A percentile compares a stretch with the other conserved stretches of the same genome.
Conservation (phyloP, 2,113 vertebrate genomes). For the Tragelaphus imberbis region DNA sequence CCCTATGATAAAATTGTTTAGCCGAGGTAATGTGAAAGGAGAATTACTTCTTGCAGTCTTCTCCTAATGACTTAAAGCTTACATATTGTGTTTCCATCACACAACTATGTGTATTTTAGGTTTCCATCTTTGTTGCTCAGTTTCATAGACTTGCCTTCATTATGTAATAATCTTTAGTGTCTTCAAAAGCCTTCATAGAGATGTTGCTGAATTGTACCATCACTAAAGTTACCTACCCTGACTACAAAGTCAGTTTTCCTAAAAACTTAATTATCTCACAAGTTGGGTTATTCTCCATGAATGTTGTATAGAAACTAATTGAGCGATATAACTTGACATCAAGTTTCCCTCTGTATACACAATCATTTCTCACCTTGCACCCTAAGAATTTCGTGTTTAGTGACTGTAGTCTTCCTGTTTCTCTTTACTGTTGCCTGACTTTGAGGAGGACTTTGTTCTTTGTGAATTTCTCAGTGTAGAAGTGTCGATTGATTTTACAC, state of each 20-base stretch:
- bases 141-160: neutral
- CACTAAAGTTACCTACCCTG: neutral
- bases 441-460: neutral
- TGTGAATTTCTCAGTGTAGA: neutral
- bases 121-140: neutral
- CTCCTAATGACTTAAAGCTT: constrained; percentile 1
- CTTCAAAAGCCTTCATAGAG: neutral
- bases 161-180: neutral
- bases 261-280: neutral
- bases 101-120: neutral
- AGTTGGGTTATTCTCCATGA: neutral
- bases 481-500: neutral
- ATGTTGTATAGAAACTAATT: neutral
- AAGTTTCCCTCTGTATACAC: neutral
- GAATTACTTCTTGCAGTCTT: neutral
- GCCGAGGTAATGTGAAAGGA: neutral
- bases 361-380: neutral
- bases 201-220: neutral
- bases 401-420: neutral
- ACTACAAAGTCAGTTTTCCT: neutral
- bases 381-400: neutral
- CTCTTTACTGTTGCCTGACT: neutral
- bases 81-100: neutral
- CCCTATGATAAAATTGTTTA: neutral
- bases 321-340: neutral